These are phyloP conservation scores for Phortica magna DNA, from an alignment of 2,888 invertebrate species.

Conservation along the genomic window DNA sequence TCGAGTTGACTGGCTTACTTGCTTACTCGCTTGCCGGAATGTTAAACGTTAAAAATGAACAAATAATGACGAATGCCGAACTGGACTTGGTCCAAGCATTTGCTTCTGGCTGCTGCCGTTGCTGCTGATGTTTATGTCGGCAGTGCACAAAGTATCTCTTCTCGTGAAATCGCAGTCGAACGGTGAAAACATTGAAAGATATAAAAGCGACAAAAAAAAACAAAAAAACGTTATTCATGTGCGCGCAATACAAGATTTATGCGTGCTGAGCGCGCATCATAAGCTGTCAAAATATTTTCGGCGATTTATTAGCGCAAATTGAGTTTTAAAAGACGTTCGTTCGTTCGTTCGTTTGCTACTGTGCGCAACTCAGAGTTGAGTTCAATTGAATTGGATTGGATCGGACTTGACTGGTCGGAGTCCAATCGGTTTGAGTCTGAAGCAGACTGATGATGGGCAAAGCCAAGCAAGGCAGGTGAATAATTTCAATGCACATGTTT, in stretches of 20 bases:
- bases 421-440: neutral
- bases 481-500: neutral
- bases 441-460: neutral
- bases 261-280: slow-evolving; percentile 68
- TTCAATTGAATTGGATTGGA: neutral
- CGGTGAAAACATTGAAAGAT: slow-evolving; percentile 42
- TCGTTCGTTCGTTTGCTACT: slow-evolving; percentile 2
- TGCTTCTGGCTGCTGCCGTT: slow-evolving; percentile 41
- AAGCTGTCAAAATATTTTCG: slow-evolving; percentile 76
- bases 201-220: slow-evolving; percentile 48
- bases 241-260: slow-evolving; percentile 61
- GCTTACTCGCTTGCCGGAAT: slow-evolving; percentile 66
- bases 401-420: neutral
- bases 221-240: slow-evolving; percentile 32
- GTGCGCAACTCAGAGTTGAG: neutral
- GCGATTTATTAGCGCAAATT: slow-evolving; percentile 77
- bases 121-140: slow-evolving; percentile 39
- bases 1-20: slow-evolving; percentile 32
- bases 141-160: slow-evolving; percentile 42
- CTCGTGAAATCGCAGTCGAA: slow-evolving; percentile 54
- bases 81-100: slow-evolving; percentile 16
- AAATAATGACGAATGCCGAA: slow-evolving; percentile 75
- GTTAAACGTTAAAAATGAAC: slow-evolving; percentile 76
- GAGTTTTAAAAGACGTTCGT: slow-evolving; percentile 73
- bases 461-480: slow-evolving; percentile 22